Conservation (phyloP, 2,113 vertebrate genomes). For the Myanophis thanlyinensis region DNA sequence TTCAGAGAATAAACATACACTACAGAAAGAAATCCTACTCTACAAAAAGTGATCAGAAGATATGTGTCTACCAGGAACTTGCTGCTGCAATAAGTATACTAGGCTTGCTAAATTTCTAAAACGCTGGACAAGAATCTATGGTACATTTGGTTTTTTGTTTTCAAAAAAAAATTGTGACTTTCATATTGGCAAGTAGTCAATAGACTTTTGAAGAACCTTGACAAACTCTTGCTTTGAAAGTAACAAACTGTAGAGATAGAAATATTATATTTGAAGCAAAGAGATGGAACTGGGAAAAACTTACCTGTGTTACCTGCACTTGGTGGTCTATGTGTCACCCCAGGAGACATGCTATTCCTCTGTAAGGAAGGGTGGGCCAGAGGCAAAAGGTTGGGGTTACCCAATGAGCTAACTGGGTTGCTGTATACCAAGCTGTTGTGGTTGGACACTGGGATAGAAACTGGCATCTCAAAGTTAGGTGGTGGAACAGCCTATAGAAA, state of each 20-base stretch:
- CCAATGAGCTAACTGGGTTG: constrained; percentile 90
- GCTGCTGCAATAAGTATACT: neutral
- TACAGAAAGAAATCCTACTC: neutral
- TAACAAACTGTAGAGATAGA: neutral
- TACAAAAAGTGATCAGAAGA: neutral
- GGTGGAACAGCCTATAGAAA: constrained; percentile 87
- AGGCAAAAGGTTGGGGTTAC: constrained; percentile 96
- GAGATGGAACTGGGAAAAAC: neutral
- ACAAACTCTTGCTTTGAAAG: neutral
- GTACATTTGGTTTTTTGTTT: neutral
- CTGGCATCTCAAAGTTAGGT: constrained; percentile 98
- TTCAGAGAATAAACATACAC: neutral
- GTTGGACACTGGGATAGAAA: constrained; percentile 97
- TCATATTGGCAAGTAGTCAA: neutral
- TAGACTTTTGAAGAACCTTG: neutral
- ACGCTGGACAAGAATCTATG: neutral
- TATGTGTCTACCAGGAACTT: neutral
- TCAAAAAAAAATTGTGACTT: neutral
- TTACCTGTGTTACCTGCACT: constrained; percentile 94
- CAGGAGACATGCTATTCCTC: constrained; percentile 99
- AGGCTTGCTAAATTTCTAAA: neutral
- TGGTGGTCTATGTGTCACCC: constrained; percentile 93
- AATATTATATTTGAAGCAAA: neutral
- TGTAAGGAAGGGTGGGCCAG: constrained; percentile 95
- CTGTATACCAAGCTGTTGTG: constrained; percentile 97